These are phyloP conservation scores for Chaetoderma sp. DNA, from an alignment of 2,888 invertebrate species.

Conservation along the genomic window DNA sequence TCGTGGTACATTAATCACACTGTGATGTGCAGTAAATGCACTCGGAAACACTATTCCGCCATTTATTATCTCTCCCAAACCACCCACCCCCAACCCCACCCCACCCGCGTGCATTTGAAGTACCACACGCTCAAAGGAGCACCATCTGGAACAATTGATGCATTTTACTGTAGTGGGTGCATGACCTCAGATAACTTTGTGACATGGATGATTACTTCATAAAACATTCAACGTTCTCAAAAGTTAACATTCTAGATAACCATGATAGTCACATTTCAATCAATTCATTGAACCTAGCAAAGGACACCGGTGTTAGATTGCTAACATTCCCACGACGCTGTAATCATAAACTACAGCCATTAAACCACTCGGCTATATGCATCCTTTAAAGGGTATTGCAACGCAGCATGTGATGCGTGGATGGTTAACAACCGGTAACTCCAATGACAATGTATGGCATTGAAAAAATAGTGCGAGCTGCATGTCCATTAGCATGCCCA, in stretches of 20 bases:
- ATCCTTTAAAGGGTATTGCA: slow-evolving; percentile 61
- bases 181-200: slow-evolving; percentile 35
- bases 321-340: slow-evolving; percentile 65
- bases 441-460: slow-evolving; percentile 67
- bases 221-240: slow-evolving; percentile 40
- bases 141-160: slow-evolving; percentile 15
- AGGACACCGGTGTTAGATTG: slow-evolving; percentile 61
- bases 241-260: slow-evolving; percentile 52
- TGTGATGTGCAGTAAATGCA: slow-evolving; percentile 8
- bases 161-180: slow-evolving; percentile 13
- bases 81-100: too few species aligned
- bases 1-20: slow-evolving; percentile 12
- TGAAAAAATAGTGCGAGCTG: slow-evolving; percentile 3
- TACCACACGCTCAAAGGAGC: slow-evolving; percentile 2
- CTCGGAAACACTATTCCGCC: slow-evolving; percentile 17
- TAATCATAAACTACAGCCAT: slow-evolving; percentile 68
- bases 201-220: slow-evolving; percentile 47
- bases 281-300: slow-evolving; percentile 46
- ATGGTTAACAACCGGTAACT: slow-evolving; percentile 60
- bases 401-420: slow-evolving; percentile 49
- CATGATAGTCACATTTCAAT: slow-evolving; percentile 50
- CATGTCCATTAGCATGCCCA: too few species aligned
- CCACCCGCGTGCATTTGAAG: slow-evolving; percentile 18
- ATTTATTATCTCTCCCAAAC: slow-evolving; percentile 15
- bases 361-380: slow-evolving; percentile 66